These are phyloP conservation scores for Pimpla rufipes DNA, from an alignment of 2,888 invertebrate species.

Conservation along the genomic window DNA sequence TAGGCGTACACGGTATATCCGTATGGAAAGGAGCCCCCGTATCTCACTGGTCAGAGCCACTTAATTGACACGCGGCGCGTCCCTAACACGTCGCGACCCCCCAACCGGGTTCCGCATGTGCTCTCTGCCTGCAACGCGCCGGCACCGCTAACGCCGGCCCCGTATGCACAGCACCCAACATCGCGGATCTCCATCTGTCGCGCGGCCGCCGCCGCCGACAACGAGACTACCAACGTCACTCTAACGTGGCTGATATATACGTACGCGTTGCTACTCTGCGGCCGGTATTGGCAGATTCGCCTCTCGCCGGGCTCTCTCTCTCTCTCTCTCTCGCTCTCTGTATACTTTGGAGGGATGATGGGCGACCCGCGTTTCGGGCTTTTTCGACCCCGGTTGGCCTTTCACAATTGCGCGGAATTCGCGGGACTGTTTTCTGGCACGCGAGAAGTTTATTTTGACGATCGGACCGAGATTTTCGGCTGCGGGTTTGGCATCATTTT, in stretches of 20 bases:
- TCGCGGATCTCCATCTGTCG: conserved; percentile 84
- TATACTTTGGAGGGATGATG: background rate
- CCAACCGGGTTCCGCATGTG: conserved; percentile 77
- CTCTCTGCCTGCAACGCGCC: conserved; percentile 63
- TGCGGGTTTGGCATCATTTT: too few relatives aligned
- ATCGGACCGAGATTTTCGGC: too few relatives aligned
- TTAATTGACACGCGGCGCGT: conserved; percentile 85
- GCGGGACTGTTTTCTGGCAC: too few relatives aligned
- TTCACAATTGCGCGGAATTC: too few relatives aligned
- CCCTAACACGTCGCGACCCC: conserved; percentile 85
- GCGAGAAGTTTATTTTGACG: too few relatives aligned
- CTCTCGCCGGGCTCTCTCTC: too few relatives aligned
- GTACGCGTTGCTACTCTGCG: background rate
- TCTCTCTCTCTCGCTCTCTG: too few relatives aligned
- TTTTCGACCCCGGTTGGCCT: too few relatives aligned
- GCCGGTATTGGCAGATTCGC: background rate
- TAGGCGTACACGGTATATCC: conserved; percentile 76
- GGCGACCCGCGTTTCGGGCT: too few relatives aligned
- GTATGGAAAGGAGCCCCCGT: conserved; percentile 83
- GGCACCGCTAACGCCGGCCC: conserved; percentile 63
- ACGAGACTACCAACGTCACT: conserved; percentile 41
- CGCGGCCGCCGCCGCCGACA: conserved; percentile 66
- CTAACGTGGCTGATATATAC: background rate
- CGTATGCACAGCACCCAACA: conserved; percentile 62
- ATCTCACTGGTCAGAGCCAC: conserved; percentile 84